Conservation (phyloP, 2,113 vertebrate species). For the Pycnonotus jocosus region DNA sequence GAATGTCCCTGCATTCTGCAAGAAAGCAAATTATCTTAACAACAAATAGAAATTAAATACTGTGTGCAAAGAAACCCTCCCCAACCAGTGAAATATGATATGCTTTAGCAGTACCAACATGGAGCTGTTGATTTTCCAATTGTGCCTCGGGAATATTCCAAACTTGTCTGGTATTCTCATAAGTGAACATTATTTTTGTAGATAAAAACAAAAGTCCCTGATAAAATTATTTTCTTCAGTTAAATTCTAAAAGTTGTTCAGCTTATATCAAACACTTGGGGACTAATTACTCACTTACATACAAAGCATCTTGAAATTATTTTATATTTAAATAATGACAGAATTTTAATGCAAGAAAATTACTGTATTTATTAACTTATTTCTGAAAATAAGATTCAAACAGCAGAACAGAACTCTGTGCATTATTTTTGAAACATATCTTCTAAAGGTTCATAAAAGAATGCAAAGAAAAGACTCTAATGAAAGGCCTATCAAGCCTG, state of each 20-base stretch:
- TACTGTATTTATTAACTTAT: background rate
- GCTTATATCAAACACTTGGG: background rate
- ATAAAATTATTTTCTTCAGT: background rate
- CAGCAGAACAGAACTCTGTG: background rate
- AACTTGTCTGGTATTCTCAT: background rate
- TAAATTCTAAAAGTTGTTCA: background rate
- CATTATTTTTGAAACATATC: background rate
- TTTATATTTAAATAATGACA: background rate
- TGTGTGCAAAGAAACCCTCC: background rate
- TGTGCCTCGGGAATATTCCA: background rate
- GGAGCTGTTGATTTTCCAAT: background rate
- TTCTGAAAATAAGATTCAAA: background rate
- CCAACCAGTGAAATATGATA: background rate
- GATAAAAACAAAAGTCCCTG: background rate
- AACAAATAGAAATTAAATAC: background rate
- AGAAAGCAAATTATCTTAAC: background rate
- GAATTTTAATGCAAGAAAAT: background rate
- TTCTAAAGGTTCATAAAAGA: background rate
- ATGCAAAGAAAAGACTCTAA: background rate
- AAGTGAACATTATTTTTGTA: background rate
- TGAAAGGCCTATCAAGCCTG: background rate
- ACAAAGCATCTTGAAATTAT: background rate
- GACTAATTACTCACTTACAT: background rate
- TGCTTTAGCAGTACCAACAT: accelerated
- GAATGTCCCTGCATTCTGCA: constrained; percentile 91